These are phyloP conservation scores for Silvanus unidentatus DNA, from an alignment of 2,888 invertebrate species.

Conservation along the genomic window DNA sequence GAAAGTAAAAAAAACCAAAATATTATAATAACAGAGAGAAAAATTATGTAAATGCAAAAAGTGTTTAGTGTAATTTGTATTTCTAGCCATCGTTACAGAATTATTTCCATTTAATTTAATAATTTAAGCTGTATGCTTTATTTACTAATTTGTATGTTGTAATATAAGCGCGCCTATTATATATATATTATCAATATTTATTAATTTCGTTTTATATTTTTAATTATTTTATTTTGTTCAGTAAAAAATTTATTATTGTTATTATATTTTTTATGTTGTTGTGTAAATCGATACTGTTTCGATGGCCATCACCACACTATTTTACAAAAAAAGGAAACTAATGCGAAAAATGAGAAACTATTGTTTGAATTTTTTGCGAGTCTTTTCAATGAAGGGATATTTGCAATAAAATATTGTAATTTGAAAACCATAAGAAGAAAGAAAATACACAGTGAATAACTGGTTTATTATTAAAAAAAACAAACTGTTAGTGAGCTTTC, in stretches of 20 bases:
- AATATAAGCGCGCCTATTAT: no score
- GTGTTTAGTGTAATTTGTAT: no score
- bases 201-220: no score
- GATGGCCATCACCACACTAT: constrained; percentile 21
- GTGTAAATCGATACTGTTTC: constrained; percentile 9
- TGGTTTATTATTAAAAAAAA: constrained; percentile 9
- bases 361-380: no score
- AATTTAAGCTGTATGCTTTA: neutral
- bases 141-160: no score
- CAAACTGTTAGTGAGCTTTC: constrained; percentile 29
- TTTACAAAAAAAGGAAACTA: neutral
- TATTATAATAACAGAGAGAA: no score
- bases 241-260: neutral
- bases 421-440: constrained; percentile 12
- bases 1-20: neutral
- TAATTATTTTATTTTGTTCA: constrained; percentile 11
- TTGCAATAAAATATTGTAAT: constrained; percentile 25
- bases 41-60: no score
- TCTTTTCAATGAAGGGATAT: constrained; percentile 24
- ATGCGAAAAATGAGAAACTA: neutral
- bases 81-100: neutral
- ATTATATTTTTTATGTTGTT: constrained; percentile 3
- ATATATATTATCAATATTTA: no score
- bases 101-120: neutral
- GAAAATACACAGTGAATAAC: constrained; percentile 29